Evolutionary conservation across 2,888 invertebrate genomes (phyloP), one percentile per base, ranked within the genome.

Genomic region (Gymnocheta viridis): DNA sequence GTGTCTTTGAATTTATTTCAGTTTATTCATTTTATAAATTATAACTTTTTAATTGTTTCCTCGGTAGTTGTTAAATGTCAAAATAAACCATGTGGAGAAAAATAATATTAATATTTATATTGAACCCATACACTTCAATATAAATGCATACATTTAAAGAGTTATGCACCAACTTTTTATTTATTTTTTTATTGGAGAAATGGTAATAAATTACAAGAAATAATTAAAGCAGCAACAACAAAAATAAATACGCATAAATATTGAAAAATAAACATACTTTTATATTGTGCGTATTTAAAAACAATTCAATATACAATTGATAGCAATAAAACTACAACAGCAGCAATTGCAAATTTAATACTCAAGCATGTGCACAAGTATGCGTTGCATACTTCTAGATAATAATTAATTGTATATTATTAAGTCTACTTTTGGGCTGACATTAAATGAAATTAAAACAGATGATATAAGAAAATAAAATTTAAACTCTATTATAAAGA

Each of bases 31-130:
- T 69, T 49, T 70, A 70, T 81, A 81, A 84, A 81, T 81, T 81
- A 84, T 77, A 84, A 77, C 62, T 62, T 81, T 84, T 81, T 81
- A 84, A 84, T 81, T 84, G 73, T 77, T 77, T 84, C 80, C 84
- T 73, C 84, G 81, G 84, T 77, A 84, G 80, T 84, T 84, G 84
- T 81, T 73, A 56, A 81, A 73, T 84, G 84, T 84, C 80, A 80
- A 69, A 80, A 84, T 67, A 77, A 84, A 79, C 41, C 38, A 70
- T 56, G 9, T 5, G n/a, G 27, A 66, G 29, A 64, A 51, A 24
- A 66, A 22, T 35, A 2, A 29, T 51, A 27, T 58, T 19, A 22
- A 64, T 49, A 14, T 47, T 27, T 24, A 64, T 49, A 14, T 47
- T 27, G n/a, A 12, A 41, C 17, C 32, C 22, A 19, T 56, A 29